Evolutionary conservation across 2,797 vertebrate species (phyloP).

Genomic region (Channallabes apus): DNA sequence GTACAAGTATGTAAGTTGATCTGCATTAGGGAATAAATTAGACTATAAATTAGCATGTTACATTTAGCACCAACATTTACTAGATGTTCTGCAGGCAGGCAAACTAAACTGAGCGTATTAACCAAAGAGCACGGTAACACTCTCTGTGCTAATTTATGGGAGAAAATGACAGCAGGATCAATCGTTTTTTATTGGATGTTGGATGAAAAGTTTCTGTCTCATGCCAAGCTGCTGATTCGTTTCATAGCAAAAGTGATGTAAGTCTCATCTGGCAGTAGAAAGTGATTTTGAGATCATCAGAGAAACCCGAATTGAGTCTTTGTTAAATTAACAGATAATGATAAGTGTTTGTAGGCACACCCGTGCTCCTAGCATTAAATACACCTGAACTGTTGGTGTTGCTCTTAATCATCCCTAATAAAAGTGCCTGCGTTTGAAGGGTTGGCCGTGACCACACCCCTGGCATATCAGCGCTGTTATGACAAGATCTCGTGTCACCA

Average conservation of each 20-base stretch:
- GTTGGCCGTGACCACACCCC: neutral
- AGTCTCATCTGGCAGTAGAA: neutral
- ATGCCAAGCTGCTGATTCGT: neutral
- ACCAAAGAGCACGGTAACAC: no score
- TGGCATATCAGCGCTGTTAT: neutral
- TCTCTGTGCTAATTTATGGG: neutral
- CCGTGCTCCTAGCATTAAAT: neutral
- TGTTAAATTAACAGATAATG: neutral
- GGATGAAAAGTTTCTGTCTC: no score
- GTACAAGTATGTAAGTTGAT: no score
- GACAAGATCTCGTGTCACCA: constrained; percentile 4
- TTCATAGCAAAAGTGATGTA: neutral
- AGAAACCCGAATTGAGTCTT: neutral
- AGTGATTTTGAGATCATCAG: neutral
- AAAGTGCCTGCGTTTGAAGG: neutral
- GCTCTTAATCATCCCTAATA: neutral
- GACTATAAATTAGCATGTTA: no score
- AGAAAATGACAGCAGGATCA: neutral
- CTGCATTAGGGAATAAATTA: no score
- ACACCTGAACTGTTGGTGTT: neutral
- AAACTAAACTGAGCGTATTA: neutral
- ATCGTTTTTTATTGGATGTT: no score
- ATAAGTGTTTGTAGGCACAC: neutral
- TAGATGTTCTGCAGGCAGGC: neutral
- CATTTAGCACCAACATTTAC: neutral